Evolutionary conservation across 2,797 vertebrate genomes (phyloP).

Genomic region (Eulemur rubriventer): DNA sequence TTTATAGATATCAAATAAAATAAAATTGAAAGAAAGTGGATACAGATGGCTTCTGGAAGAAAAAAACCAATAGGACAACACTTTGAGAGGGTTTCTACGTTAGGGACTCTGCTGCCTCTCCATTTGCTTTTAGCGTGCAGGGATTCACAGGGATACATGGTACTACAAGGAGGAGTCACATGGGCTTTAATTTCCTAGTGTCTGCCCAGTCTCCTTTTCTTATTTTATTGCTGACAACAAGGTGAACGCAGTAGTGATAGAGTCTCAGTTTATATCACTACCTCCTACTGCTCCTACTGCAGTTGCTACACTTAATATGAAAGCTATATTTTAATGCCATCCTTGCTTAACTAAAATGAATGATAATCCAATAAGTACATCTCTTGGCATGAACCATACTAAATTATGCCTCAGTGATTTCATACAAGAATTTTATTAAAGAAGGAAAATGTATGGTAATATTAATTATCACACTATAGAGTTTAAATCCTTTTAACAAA

Average conservation of each 20-base stretch:
- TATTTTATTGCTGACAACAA: background rate
- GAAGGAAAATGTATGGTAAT: background rate
- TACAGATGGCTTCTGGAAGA: background rate
- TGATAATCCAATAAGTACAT: background rate
- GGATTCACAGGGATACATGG: rapidly evolving
- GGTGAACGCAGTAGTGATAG: background rate
- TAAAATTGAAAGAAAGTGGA: background rate
- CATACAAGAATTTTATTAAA: background rate
- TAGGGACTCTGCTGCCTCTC: background rate
- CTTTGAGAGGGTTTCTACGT: background rate
- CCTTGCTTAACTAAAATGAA: background rate
- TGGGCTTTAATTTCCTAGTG: background rate
- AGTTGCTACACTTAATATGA: background rate
- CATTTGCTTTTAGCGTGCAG: background rate
- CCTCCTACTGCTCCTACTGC: background rate
- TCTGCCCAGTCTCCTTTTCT: background rate
- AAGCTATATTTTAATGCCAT: background rate
- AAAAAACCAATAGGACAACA: background rate
- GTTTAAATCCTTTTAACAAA: background rate
- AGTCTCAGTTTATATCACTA: background rate
- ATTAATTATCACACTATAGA: background rate
- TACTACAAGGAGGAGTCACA: background rate
- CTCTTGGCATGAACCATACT: background rate
- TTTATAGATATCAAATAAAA: background rate
- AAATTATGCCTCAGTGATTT: background rate